Evolutionary conservation across 2,888 invertebrate species (phyloP).

Genomic region (Acanthosepion esculentum): DNA sequence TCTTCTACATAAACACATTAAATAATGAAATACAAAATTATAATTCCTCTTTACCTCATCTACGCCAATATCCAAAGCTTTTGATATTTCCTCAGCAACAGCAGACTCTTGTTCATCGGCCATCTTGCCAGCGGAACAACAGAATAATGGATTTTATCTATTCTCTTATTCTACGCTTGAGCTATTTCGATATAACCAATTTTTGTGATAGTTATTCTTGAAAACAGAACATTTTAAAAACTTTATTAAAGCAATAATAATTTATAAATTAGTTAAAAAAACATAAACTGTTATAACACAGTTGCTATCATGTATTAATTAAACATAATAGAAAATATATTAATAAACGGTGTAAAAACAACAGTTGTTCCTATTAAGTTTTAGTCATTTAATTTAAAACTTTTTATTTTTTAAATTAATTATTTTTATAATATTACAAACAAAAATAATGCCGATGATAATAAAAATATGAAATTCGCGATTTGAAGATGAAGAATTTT

Average conservation of each 20-base stretch:
- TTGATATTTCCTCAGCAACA: constrained; percentile 47
- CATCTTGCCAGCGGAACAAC: neutral
- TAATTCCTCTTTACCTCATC: neutral
- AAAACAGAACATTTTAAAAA: neutral
- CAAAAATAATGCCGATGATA: too few species aligned
- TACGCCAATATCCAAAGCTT: constrained; percentile 41
- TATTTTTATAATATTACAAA: too few species aligned
- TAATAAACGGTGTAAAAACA: neutral
- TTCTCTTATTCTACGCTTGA: neutral
- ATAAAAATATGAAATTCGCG: too few species aligned
- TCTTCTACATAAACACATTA: neutral
- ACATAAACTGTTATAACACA: neutral
- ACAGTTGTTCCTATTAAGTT: neutral
- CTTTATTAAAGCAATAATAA: neutral
- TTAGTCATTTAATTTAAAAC: neutral
- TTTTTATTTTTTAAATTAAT: too few species aligned
- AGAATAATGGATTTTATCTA: neutral
- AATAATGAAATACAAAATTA: neutral
- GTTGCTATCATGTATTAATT: neutral
- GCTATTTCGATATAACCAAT: neutral
- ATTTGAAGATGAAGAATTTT: too few species aligned
- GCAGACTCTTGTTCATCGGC: constrained; percentile 36
- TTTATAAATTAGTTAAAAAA: neutral
- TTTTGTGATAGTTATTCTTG: neutral
- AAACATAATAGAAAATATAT: neutral